These are phyloP conservation scores for Spatulosminthurus flaviceps DNA, from an alignment of 2,888 invertebrate genomes.

Conservation along the genomic window DNA sequence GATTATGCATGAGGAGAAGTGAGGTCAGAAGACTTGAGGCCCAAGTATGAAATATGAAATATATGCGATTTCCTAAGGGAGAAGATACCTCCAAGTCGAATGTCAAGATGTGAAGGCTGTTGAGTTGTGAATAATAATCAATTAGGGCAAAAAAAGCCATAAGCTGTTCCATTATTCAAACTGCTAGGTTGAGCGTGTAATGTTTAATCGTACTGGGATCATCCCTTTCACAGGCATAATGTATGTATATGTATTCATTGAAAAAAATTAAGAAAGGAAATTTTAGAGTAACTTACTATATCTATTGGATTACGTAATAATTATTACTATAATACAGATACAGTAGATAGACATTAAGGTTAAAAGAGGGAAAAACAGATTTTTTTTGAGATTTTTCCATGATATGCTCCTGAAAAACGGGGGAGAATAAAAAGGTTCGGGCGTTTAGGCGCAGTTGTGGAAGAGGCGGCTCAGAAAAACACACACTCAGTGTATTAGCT, in stretches of 20 bases:
- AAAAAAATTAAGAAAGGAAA: no score
- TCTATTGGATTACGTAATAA: no score
- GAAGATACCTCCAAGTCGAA: conserved; percentile 15
- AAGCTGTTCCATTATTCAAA: conserved; percentile 42
- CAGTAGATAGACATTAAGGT: no score
- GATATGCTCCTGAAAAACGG: conserved; percentile 33
- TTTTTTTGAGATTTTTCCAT: not conserved
- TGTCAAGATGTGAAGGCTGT: conserved; percentile 24
- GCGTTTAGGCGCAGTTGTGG: conserved; percentile 37
- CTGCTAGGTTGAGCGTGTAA: not conserved
- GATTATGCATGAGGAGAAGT: conserved; percentile 4
- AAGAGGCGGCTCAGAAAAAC: not conserved
- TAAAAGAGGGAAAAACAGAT: not conserved
- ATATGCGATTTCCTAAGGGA: not conserved
- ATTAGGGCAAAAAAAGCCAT: conserved; percentile 41
- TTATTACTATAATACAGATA: no score
- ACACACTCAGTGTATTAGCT: conserved; percentile 26
- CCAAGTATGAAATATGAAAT: not conserved
- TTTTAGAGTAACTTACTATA: no score
- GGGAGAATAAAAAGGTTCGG: conserved; percentile 21
- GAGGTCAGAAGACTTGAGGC: conserved; percentile 28
- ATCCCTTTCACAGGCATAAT: no score
- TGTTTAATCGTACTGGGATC: not conserved
- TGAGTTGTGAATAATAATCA: conserved; percentile 45
- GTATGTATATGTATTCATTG: no score